Evolutionary conservation across 2,888 invertebrate species (phyloP).

Genomic region (Odontocerum albicorne): DNA sequence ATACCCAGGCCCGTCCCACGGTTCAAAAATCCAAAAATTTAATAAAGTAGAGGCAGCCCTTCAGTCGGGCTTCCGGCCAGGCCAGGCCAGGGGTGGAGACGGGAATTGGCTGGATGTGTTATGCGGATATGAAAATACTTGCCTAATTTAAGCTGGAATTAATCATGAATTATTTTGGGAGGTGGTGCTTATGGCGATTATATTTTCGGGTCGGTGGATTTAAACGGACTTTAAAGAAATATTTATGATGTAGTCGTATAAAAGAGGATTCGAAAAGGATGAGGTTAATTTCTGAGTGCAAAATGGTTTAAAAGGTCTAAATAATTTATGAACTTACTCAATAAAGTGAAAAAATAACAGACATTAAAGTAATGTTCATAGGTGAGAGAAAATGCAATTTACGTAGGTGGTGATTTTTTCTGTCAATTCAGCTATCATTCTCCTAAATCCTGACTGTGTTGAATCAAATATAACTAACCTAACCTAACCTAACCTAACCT

Average conservation of each 20-base stretch:
- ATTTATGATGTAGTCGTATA: slow-evolving; percentile 1
- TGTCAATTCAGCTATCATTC: too few species aligned
- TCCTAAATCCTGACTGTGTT: too few species aligned
- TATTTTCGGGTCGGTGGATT: slow-evolving; percentile 8
- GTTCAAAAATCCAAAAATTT: slow-evolving; percentile 34
- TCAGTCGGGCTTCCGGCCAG: slow-evolving; percentile 11
- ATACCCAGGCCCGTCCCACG: slow-evolving; percentile 1
- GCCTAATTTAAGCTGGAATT: slow-evolving; percentile 21
- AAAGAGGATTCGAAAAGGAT: not conserved
- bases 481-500: too few species aligned
- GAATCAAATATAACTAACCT: too few species aligned
- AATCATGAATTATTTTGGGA: slow-evolving; percentile 16
- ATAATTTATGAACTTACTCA: too few species aligned
- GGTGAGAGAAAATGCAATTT: too few species aligned
- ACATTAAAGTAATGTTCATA: too few species aligned
- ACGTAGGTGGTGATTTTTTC: too few species aligned
- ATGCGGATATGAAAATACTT: slow-evolving; percentile 29
- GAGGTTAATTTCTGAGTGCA: not conserved
- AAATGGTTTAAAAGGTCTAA: too few species aligned
- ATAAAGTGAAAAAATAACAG: too few species aligned
- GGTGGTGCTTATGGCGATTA: slow-evolving; percentile 5
- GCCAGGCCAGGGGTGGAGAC: not conserved
- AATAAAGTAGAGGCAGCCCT: slow-evolving; percentile 28
- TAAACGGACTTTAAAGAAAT: slow-evolving; percentile 4
- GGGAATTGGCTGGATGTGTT: slow-evolving; percentile 7